Evolutionary conservation across 2,797 vertebrate species (phyloP).

Genomic region (Oreochromis grahami): DNA sequence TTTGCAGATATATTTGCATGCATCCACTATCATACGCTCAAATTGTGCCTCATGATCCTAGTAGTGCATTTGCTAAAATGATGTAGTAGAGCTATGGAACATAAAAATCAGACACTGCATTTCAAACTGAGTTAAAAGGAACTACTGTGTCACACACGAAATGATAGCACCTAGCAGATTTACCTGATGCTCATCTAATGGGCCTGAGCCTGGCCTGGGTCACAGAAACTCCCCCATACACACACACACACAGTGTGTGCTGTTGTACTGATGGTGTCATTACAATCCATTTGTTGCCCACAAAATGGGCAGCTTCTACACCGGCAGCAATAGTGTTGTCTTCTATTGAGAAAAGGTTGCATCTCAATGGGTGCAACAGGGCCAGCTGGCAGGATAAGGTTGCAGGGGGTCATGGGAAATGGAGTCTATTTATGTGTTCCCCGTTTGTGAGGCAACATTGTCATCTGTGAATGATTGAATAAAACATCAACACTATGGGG

Average conservation of each 20-base stretch:
- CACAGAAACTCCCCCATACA: background rate
- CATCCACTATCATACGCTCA: background rate
- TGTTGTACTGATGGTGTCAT: slow-evolving; percentile 27
- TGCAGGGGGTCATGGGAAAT: slow-evolving; percentile 58
- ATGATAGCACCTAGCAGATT: background rate
- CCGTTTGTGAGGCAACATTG: slow-evolving; percentile 4
- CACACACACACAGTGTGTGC: background rate
- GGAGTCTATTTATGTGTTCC: slow-evolving; percentile 47
- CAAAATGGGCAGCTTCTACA: slow-evolving; percentile 18
- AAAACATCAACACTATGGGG: slow-evolving; percentile 26
- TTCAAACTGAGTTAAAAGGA: background rate
- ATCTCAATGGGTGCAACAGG: background rate
- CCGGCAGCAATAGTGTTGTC: background rate
- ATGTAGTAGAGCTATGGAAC: background rate
- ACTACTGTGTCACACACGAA: background rate
- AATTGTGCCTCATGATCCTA: background rate
- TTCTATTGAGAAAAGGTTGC: slow-evolving; percentile 18
- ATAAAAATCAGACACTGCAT: background rate
- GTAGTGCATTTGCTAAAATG: background rate
- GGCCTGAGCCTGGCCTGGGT: background rate
- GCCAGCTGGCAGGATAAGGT: slow-evolving; percentile 15
- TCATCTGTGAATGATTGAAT: slow-evolving; percentile 21
- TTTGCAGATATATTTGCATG: background rate
- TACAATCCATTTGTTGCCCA: slow-evolving; percentile 63
- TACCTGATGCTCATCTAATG: slow-evolving; percentile 30